Conservation (phyloP, 2,113 vertebrate species). For the Tyrannus savana region DNA sequence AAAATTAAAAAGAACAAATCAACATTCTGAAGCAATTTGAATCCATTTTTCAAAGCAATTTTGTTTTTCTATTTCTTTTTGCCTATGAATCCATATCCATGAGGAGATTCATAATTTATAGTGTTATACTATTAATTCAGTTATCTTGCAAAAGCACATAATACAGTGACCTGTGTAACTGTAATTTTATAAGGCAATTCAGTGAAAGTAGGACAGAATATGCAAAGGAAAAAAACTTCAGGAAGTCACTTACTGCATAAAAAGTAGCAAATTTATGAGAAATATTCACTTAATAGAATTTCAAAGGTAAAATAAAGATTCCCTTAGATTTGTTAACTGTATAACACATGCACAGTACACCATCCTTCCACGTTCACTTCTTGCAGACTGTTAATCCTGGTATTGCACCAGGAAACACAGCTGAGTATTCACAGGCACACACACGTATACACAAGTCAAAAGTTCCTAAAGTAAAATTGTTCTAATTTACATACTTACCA, state of each 20-base stretch:
- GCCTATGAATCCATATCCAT: not conserved
- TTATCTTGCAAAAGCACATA: not conserved
- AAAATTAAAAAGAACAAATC: not conserved
- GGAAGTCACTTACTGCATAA: not conserved
- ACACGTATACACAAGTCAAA: not conserved
- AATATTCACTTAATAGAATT: not conserved
- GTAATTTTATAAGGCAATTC: not conserved
- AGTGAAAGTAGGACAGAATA: not conserved
- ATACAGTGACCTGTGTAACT: not conserved
- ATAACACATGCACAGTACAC: fast-evolving
- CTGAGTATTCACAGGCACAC: not conserved
- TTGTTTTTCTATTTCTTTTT: not conserved
- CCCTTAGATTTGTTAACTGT: not conserved
- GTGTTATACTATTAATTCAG: not conserved
- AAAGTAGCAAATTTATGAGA: not conserved
- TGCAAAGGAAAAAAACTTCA: not conserved
- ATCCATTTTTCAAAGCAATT: not conserved
- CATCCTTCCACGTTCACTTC: not conserved
- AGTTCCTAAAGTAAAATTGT: not conserved
- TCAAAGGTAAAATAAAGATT: not conserved
- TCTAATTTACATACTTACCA: constrained; percentile 32
- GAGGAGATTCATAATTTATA: not conserved
- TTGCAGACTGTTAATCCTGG: not conserved
- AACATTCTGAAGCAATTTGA: not conserved
- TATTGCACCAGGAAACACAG: not conserved